Conservation (phyloP, 2,888 invertebrate species). For the Napeogenes sylphis region DNA sequence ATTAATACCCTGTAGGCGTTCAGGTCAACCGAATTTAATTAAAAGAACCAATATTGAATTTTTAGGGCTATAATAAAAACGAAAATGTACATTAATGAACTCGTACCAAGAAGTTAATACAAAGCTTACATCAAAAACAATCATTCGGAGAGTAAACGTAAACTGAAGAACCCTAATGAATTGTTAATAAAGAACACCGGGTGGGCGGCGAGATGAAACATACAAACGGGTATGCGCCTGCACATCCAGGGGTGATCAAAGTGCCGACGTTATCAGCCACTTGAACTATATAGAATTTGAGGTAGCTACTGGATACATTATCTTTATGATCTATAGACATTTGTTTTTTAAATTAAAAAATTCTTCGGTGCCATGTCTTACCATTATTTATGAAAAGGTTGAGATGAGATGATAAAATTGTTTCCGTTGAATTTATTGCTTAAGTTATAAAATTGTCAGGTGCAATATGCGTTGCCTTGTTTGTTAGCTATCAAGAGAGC, state of each 20-base stretch:
- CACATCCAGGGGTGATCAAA: slow-evolving; percentile 52
- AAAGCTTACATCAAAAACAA: slow-evolving; percentile 24
- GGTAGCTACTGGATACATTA: slow-evolving; percentile 60
- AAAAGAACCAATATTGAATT: background rate
- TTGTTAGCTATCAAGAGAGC: slow-evolving; percentile 24
- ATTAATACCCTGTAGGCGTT: background rate
- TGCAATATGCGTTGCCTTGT: slow-evolving; percentile 3
- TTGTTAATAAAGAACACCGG: slow-evolving; percentile 58
- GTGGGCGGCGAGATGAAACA: slow-evolving; percentile 61
- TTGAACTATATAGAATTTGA: slow-evolving; percentile 57
- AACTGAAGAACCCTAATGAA: slow-evolving; percentile 53
- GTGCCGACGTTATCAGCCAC: slow-evolving; percentile 63
- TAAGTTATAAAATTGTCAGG: slow-evolving; percentile 3
- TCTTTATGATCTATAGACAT: slow-evolving; percentile 33
- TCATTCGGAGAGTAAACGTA: slow-evolving; percentile 24
- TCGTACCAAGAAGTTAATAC: slow-evolving; percentile 13
- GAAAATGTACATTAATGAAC: slow-evolving; percentile 12
- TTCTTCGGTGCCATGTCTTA: background rate
- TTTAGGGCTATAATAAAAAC: background rate
- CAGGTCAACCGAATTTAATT: background rate
- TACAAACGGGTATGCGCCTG: slow-evolving; percentile 39
- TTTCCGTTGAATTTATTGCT: background rate
- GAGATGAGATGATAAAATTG: slow-evolving; percentile 1
- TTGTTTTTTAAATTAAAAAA: slow-evolving; percentile 24
- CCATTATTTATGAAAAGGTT: too few species aligned